Evolutionary conservation across 2,797 vertebrate genomes (phyloP).

Genomic region (Takifugu rubripes): DNA sequence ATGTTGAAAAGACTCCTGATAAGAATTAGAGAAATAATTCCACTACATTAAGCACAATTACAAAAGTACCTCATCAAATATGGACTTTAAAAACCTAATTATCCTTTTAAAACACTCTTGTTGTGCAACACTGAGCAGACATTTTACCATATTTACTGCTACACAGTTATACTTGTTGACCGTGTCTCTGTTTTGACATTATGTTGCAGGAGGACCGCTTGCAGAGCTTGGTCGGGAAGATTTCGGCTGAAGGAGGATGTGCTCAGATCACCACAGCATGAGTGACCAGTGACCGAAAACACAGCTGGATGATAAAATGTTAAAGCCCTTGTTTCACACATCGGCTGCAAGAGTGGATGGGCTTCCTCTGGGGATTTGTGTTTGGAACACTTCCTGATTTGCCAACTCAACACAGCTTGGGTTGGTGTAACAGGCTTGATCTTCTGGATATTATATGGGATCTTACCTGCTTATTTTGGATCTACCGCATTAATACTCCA

Average conservation of each 20-base stretch:
- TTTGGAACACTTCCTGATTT: constrained; percentile 46
- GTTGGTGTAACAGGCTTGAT: constrained; percentile 40
- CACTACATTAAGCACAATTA: too few species aligned
- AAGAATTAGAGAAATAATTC: too few species aligned
- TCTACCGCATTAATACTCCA: constrained; percentile 70
- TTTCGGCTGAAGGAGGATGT: constrained; percentile 62
- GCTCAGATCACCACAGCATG: constrained; percentile 52
- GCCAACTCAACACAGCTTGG: constrained; percentile 33
- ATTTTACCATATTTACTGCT: constrained; percentile 52
- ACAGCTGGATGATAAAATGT: constrained; percentile 44
- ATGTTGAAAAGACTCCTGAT: too few species aligned
- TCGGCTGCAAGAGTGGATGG: constrained; percentile 60
- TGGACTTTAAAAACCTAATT: too few species aligned
- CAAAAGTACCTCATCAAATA: too few species aligned
- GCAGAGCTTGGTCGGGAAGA: constrained; percentile 56
- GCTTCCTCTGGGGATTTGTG: constrained; percentile 53
- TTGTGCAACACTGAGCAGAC: constrained; percentile 44
- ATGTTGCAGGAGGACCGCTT: constrained; percentile 64
- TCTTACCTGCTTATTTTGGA: constrained; percentile 59
- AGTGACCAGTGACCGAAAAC: constrained; percentile 49
- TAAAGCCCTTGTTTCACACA: constrained; percentile 48
- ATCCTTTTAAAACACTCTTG: constrained; percentile 44
- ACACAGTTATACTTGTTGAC: constrained; percentile 59
- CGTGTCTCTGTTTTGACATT: constrained; percentile 41
- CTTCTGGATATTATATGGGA: constrained; percentile 74